phyloP scores from a whole-genome alignment of 2,888 invertebrate genomes.

The Melieria crassipennis region DNA sequence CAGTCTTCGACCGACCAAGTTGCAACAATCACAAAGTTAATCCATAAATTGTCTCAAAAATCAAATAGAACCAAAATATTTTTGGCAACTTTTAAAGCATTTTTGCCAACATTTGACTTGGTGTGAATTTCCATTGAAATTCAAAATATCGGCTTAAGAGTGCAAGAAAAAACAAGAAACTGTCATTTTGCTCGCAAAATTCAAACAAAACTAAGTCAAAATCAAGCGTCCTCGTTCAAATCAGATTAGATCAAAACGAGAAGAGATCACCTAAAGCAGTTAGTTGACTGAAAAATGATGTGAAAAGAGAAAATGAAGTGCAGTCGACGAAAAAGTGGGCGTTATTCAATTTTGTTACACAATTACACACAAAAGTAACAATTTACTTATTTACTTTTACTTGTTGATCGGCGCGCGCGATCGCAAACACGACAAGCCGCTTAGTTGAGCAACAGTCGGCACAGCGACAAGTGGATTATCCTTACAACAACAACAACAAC shows the following conservation, averaged over 20 bases:
- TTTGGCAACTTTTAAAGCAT: conserved; percentile 48
- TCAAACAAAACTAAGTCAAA: conserved; percentile 4
- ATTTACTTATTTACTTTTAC: conserved; percentile 33
- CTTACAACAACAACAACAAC: conserved; percentile 15
- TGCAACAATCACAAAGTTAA: conserved; percentile 52
- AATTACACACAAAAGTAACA: conserved; percentile 27
- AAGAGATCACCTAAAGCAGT: too few species aligned
- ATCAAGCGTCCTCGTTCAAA: conserved; percentile 1
- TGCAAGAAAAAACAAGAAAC: neutral
- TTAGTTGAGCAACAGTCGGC: conserved; percentile 2
- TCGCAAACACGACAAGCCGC: conserved; percentile 21
- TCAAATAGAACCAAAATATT: conserved; percentile 56
- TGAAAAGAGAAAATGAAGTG: neutral
- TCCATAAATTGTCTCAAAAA: conserved; percentile 50
- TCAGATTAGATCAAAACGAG: neutral
- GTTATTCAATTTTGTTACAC: conserved; percentile 30
- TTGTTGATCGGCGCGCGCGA: neutral
- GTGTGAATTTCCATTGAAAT: neutral
- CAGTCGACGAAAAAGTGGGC: conserved; percentile 12
- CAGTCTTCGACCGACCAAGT: neutral
- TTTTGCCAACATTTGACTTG: neutral
- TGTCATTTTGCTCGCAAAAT: neutral
- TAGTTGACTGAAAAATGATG: neutral
- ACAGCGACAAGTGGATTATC: conserved; percentile 37
- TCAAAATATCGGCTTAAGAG: conserved; percentile 49